Evolutionary conservation across 2,888 invertebrate species (phyloP), one percentile per base, ranked within the genome.

Genomic region (Lasioglossum malachurum): DNA sequence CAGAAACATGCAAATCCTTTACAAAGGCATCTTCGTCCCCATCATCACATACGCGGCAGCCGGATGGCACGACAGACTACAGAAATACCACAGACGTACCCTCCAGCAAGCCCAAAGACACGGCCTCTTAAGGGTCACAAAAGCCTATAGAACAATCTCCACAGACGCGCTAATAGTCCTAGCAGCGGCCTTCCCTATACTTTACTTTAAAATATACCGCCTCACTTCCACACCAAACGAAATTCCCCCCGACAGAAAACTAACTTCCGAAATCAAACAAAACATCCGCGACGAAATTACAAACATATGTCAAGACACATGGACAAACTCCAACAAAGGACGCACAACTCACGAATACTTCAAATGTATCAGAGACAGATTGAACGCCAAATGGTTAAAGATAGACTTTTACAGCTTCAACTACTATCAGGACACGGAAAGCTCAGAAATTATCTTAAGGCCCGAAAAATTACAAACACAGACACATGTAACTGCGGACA

Each of bases 371-470:
- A 3, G n/a, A 19, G 1, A 16, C 1, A n/a, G 78, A 71, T 35
- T 78, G 0, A 8, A 53, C 0, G n/a, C 53, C 12, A 27, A 14
- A 23, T 72, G 72, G 72, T 57, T 78, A 46, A 44, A 44, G 2
- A n/a, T 41, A 1, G 19, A 53, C 7, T 49, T 14, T 23, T 38
- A 72, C 27, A 71, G 41, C 1, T 2, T 31, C 78, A 78, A n/a
- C 4, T 78, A 0, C 14, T 78, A 7, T 78, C 78, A 3, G 78
- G 78, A 44, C 78, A 78, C 23, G 78, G 78, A 8, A 78, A 78
- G 7, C 3, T 78, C 14, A 60, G 2, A 19, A 1, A 73, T 0
- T 57, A 72, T 2, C 31, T 60, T 0, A 1, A 73, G 0, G 2
- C 1, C 0, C 60, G 41, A 0, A 16, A 27, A 12, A 46, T 78